A percentile compares a stretch with the other conserved stretches of the same genome.
These are phyloP conservation scores for Mus spicilegus DNA, from an alignment of 2,113 vertebrate species.

Conservation along the genomic window DNA sequence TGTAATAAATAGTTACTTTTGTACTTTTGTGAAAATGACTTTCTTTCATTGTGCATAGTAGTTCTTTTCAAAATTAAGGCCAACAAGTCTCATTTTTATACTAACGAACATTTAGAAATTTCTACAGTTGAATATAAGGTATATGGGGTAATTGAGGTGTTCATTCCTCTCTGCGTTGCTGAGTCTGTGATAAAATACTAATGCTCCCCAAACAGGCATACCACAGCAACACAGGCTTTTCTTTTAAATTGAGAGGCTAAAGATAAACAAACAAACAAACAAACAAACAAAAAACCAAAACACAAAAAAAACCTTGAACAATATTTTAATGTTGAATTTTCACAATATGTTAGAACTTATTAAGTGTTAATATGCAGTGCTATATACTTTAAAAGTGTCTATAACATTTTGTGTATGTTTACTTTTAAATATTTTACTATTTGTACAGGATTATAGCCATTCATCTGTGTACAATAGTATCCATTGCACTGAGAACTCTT, in stretches of 20 bases:
- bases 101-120: not conserved
- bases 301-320: not conserved
- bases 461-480: not conserved
- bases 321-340: not conserved
- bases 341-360: not conserved
- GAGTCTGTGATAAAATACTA: not conserved
- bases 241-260: not conserved
- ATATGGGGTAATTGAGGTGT: not conserved
- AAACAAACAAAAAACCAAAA: too few relatives aligned
- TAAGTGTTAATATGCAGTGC: not conserved
- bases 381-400: not conserved
- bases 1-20: slow-evolving; percentile 5
- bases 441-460: not conserved
- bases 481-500: not conserved
- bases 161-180: not conserved
- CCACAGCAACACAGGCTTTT: not conserved
- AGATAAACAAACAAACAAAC: not conserved
- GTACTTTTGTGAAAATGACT: not conserved
- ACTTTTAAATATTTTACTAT: not conserved
- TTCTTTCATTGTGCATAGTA: not conserved
- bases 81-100: not conserved
- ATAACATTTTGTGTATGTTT: not conserved
- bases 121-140: not conserved
- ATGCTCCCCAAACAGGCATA: not conserved
- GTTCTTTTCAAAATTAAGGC: slow-evolving; percentile 12